Evolutionary conservation across 2,888 invertebrate species (phyloP).

Genomic region (Machimus rusticus): DNA sequence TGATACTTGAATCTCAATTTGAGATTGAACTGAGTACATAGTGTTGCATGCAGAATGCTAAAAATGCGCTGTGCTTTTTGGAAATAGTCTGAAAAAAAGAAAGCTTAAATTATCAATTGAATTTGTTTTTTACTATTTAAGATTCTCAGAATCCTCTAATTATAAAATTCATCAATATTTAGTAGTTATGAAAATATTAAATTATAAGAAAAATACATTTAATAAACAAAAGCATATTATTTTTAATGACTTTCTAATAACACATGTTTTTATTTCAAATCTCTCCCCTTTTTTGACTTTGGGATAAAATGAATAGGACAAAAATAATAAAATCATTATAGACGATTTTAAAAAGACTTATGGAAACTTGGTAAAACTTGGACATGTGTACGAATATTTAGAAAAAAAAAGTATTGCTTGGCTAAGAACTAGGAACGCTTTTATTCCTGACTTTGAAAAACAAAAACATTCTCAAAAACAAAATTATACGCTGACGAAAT

Average conservation of each 20-base stretch:
- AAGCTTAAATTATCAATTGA: not conserved
- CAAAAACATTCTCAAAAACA: too few relatives aligned
- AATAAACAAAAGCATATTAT: constrained; percentile 23
- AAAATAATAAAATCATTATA: not conserved
- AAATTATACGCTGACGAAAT: too few relatives aligned
- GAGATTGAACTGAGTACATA: not conserved
- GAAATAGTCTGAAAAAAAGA: not conserved
- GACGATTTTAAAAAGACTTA: too few relatives aligned
- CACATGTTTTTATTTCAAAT: not conserved
- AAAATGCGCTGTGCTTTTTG: not conserved
- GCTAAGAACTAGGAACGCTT: too few relatives aligned
- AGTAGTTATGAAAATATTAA: constrained; percentile 6
- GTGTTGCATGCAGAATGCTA: not conserved
- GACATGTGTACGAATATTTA: too few relatives aligned
- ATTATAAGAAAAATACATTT: not conserved
- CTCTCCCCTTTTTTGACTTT: not conserved
- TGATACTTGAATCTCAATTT: not conserved
- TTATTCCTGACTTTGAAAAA: too few relatives aligned
- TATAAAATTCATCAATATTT: not conserved
- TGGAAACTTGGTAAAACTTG: too few relatives aligned
- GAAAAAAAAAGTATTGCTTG: too few relatives aligned
- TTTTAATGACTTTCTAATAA: constrained; percentile 19
- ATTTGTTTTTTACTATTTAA: not conserved
- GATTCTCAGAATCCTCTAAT: not conserved
- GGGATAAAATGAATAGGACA: not conserved